Evolutionary conservation across 2,113 vertebrate species (phyloP).

Genomic region (Cercopithecus mona): DNA sequence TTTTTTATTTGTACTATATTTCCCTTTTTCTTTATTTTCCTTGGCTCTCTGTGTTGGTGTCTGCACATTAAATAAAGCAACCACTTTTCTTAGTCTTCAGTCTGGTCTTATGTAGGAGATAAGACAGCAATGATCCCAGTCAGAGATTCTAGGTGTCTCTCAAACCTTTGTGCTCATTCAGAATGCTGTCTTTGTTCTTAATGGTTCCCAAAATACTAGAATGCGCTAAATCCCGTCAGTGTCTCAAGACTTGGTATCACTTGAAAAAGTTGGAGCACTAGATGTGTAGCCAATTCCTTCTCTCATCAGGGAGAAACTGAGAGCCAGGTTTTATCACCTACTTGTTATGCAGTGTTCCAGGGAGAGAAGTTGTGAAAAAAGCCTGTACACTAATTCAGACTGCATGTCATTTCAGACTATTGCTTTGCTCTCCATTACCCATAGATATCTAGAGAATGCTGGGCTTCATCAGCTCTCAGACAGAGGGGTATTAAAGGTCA

Average conservation of each 20-base stretch:
- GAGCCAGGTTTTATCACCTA: neutral
- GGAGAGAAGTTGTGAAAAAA: neutral
- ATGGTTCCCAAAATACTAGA: neutral
- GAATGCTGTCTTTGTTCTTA: neutral
- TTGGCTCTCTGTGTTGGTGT: neutral
- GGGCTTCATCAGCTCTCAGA: neutral
- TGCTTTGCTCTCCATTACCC: neutral
- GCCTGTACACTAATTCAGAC: neutral
- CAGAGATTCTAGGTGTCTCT: neutral
- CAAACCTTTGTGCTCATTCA: neutral
- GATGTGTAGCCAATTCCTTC: neutral
- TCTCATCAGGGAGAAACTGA: neutral
- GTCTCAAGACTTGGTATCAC: neutral
- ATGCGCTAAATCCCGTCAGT: neutral
- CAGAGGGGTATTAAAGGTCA: neutral
- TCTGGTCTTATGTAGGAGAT: neutral
- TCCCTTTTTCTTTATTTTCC: neutral
- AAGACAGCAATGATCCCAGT: neutral
- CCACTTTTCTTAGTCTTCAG: neutral
- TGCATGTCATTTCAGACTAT: neutral
- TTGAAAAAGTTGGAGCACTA: neutral
- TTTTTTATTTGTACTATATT: neutral
- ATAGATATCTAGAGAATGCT: neutral
- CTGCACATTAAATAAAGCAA: neutral
- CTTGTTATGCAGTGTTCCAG: neutral